Evolutionary conservation across 23 tunicate genomes (phyloP).

Genomic region (Diplosoma virens): DNA sequence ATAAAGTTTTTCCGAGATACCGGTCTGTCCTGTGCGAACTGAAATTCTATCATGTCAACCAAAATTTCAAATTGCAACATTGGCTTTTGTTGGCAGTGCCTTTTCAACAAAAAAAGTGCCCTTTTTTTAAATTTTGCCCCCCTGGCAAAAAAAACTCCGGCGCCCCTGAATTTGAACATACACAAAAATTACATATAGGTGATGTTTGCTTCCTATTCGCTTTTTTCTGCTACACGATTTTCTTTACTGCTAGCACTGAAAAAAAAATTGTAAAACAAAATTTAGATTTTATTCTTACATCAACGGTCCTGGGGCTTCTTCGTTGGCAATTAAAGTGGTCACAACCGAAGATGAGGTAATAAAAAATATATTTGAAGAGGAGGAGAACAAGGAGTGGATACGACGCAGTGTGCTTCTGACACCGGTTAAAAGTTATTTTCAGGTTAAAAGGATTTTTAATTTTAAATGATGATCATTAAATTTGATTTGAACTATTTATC

Average conservation of each 20-base stretch:
- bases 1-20: too few relatives aligned
- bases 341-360: constrained; percentile 31
- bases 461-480: background rate
- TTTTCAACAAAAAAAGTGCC: too few relatives aligned
- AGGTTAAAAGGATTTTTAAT: constrained; percentile 19
- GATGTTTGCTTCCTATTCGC: background rate
- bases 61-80: too few relatives aligned
- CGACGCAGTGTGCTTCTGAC: constrained; percentile 53
- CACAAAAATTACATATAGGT: too few relatives aligned
- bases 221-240: background rate
- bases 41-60: too few relatives aligned
- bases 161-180: too few relatives aligned
- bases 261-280: background rate
- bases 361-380: constrained; percentile 31
- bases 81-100: too few relatives aligned
- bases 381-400: constrained; percentile 49
- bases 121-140: too few relatives aligned
- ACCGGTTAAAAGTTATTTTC: constrained; percentile 50
- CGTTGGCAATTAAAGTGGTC: constrained; percentile 40
- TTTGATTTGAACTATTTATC: background rate
- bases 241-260: background rate
- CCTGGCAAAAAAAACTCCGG: too few relatives aligned
- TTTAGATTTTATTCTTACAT: constrained; percentile 60
- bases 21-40: too few relatives aligned
- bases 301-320: constrained; percentile 52